Evolutionary conservation across 1,140 invertebrate genomes (phyloP), one percentile per base, ranked within the genome.

Genomic region (Gonatopus flavifemur): DNA sequence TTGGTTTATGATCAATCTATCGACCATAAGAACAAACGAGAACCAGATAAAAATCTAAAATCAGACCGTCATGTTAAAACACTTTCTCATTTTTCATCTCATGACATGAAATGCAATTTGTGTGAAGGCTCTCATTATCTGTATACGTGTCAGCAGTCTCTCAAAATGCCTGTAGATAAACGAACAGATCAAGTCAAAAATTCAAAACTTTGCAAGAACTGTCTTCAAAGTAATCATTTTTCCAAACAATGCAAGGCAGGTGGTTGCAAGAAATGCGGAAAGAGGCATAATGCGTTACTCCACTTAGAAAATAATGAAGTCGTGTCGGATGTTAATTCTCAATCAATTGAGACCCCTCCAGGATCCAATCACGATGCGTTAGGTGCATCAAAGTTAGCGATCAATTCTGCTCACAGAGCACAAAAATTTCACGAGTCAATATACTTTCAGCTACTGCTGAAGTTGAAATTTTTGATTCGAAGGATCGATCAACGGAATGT

Each of bases 371-470:
- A 28, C 6, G 25, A 28, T 6, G n/a, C n/a, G n/a, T 7, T 12
- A 28, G 12, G 25, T 12, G 6, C 6, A 6, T 6, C 25, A 28
- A 12, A 12, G 25, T 28, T 12, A 28, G 6, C 25, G 12, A 28
- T 7, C 6, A 12, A 28, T 28, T 7, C 12, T 7, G 6, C 25
- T 12, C 6, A 6, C 25, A 28, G 12, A 28, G 6, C 6, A 6
- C 12, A 6, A 28, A 7, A 9, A 36, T 59, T 1, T 30, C 59
- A 5, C 55, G 57, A 18, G 46, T 55, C 22, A 28, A 22, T 62
- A 62, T 36, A 48, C 12, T 28, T 28, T 57, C 65, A 24, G 57
- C 57, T 8, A 67, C 57, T 10, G 62, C 62, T 10, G n/a, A 59
- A n/a, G 48, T 67, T 3, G 21, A 57, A 12, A 39, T 67, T 15